Conservation (phyloP, 2,797 vertebrate genomes). For the Peromyscus attwateri region DNA sequence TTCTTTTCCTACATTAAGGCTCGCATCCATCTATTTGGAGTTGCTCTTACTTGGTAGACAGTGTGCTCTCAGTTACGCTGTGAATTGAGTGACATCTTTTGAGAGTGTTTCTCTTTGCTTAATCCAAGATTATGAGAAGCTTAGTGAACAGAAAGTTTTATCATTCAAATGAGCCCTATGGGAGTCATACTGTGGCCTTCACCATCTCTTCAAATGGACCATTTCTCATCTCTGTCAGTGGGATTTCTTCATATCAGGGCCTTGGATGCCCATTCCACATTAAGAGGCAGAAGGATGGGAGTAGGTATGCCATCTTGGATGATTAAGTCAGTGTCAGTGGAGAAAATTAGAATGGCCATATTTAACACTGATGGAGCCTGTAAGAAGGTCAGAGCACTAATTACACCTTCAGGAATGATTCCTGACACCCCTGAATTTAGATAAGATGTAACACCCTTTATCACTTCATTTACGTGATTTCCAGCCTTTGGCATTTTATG, state of each 20-base stretch:
- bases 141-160: not conserved
- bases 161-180: conserved; percentile 1
- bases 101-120: not conserved
- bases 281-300: not conserved
- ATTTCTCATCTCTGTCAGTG: not conserved
- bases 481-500: not conserved
- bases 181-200: not conserved
- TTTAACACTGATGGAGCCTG: not conserved
- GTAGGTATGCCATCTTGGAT: not conserved
- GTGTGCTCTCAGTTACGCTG: not conserved
- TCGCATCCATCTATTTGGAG: not conserved
- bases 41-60: not conserved
- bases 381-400: not conserved
- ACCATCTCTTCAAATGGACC: not conserved
- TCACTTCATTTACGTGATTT: not conserved
- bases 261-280: not conserved
- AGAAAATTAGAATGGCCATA: conserved; percentile 15
- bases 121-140: not conserved
- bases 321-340: not conserved
- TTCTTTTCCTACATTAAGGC: not conserved
- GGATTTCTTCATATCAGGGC: not conserved
- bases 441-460: not conserved
- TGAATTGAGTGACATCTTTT: not conserved
- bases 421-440: not conserved
- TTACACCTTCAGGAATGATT: conserved; percentile 23